phyloP scores from a whole-genome alignment of 1,140 invertebrate genomes.

The Lutraria rhynchaena region DNA sequence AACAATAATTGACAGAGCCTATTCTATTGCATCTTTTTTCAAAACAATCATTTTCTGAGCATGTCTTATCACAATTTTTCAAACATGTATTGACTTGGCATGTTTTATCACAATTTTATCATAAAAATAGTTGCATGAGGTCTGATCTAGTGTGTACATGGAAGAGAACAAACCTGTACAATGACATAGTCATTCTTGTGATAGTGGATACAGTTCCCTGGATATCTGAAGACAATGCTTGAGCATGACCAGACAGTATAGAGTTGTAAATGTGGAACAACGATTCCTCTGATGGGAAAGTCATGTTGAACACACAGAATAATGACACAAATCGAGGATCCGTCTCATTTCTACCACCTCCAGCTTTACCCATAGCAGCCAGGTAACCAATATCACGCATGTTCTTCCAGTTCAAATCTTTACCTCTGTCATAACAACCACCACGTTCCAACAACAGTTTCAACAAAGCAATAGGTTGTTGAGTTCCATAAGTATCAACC shows the following conservation, averaged over 20 bases:
- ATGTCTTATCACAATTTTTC: too few species aligned
- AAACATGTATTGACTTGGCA: too few species aligned
- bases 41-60: too few species aligned
- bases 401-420: constrained; percentile 94
- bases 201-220: constrained; percentile 86
- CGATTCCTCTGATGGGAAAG: constrained; percentile 88
- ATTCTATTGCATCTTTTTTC: too few species aligned
- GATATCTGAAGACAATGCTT: constrained; percentile 87
- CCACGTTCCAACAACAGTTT: constrained; percentile 93
- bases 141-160: not conserved
- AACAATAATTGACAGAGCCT: too few species aligned
- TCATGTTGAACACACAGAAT: constrained; percentile 93
- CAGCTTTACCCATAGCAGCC: constrained; percentile 87
- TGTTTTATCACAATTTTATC: not conserved
- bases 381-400: constrained; percentile 89
- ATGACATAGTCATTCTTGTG: constrained; percentile 89
- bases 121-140: not conserved
- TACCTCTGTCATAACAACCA: constrained; percentile 94
- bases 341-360: constrained; percentile 93
- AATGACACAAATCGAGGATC: constrained; percentile 94
- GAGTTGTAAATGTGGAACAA: constrained; percentile 85
- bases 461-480: constrained; percentile 94
- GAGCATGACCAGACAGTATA: constrained; percentile 90
- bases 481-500: constrained; percentile 92
- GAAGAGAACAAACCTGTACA: constrained; percentile 92